Conservation (phyloP, 2,888 invertebrate species). For the Melanchra persicariae region DNA sequence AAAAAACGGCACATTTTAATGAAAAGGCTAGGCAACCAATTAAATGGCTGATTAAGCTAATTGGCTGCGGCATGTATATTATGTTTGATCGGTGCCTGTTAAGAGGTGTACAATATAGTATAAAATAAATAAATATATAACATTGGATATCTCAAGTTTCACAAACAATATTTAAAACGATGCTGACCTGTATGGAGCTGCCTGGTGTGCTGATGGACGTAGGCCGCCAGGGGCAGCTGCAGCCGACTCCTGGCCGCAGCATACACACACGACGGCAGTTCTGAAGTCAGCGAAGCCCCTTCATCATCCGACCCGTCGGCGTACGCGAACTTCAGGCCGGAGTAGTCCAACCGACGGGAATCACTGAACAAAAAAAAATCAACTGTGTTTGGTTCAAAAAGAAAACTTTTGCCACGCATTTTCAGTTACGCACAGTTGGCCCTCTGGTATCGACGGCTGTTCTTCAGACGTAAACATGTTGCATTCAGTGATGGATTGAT, state of each 20-base stretch:
- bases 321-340: conserved; percentile 84
- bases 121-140: no score
- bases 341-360: conserved; percentile 83
- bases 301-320: conserved; percentile 87
- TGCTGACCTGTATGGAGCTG: conserved; percentile 83
- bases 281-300: conserved; percentile 91
- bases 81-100: no score
- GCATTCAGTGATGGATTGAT: background rate
- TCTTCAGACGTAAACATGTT: background rate
- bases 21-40: no score
- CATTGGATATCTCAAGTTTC: background rate
- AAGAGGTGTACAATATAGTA: no score
- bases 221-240: conserved; percentile 85
- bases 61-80: no score
- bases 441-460: background rate
- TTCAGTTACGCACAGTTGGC: conserved; percentile 8
- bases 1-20: no score
- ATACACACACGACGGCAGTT: conserved; percentile 96
- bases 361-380: conserved; percentile 71
- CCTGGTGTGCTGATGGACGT: conserved; percentile 87
- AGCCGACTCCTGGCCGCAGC: conserved; percentile 90
- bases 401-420: background rate
- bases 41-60: no score
- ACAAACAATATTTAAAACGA: background rate
- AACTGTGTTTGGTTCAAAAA: background rate